phyloP scores from a whole-genome alignment of 2,797 vertebrate genomes.

The Chlorospingus semifuscus region DNA sequence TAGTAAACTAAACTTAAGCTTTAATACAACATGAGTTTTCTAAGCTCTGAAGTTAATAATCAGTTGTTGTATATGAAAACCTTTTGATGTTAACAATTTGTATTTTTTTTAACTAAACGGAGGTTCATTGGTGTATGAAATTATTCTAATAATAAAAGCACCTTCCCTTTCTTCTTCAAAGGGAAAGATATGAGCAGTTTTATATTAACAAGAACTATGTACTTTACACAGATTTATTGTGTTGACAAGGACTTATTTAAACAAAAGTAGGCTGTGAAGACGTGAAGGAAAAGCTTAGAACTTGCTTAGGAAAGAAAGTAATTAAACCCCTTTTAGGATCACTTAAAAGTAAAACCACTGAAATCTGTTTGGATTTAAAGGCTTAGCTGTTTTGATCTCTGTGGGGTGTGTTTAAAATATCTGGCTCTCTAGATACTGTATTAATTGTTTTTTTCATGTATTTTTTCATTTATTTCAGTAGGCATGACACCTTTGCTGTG shows the following conservation, averaged over 20 bases:
- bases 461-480: background rate
- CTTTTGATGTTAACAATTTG: background rate
- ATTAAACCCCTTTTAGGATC: conserved; percentile 27
- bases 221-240: background rate
- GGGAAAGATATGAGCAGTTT: background rate
- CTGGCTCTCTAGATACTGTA: background rate
- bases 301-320: background rate
- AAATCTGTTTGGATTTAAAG: conserved; percentile 21
- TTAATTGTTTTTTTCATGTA: background rate
- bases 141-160: background rate
- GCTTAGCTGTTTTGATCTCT: conserved; percentile 8
- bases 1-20: background rate
- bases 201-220: background rate
- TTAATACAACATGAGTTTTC: background rate
- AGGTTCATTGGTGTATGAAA: background rate
- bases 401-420: background rate
- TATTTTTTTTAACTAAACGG: background rate
- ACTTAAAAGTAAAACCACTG: background rate
- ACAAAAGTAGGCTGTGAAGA: background rate
- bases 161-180: background rate
- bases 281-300: background rate
- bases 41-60: background rate
- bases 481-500: background rate
- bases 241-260: background rate
- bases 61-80: background rate